Conservation (phyloP, 1,140 invertebrate species). For the Matsumurasca onukii region DNA sequence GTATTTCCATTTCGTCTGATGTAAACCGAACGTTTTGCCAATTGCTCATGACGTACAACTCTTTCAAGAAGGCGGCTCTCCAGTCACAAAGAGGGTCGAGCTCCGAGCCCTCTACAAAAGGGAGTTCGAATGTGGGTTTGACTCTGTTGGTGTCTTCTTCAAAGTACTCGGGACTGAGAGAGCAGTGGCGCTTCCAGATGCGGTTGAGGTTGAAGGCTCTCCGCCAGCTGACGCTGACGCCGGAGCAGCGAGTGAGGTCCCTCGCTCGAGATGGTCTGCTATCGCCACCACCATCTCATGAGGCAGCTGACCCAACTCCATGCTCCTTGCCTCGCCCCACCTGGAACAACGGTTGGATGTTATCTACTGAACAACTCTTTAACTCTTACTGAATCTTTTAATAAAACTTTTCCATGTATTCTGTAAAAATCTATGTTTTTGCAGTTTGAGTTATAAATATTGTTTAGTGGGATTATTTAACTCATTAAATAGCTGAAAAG, state of each 20-base stretch:
- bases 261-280: not conserved
- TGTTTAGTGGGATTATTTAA: no score
- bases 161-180: not conserved
- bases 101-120: not conserved
- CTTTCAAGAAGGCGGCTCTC: slow-evolving; percentile 12
- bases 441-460: no score
- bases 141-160: not conserved
- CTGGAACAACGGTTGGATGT: no score
- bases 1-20: not conserved
- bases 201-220: slow-evolving; percentile 16
- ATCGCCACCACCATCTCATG: slow-evolving; percentile 11
- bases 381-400: no score
- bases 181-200: not conserved
- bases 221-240: not conserved
- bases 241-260: not conserved
- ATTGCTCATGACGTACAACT: slow-evolving; percentile 9
- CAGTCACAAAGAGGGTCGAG: slow-evolving; percentile 11
- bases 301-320: slow-evolving; percentile 16
- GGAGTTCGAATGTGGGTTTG: not conserved
- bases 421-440: no score
- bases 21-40: not conserved
- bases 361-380: no score
- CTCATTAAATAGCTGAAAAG: no score
- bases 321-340: no score
- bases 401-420: no score